These are phyloP conservation scores for Atta cephalotes DNA, from an alignment of 1,140 invertebrate genomes.

Conservation along the genomic window DNA sequence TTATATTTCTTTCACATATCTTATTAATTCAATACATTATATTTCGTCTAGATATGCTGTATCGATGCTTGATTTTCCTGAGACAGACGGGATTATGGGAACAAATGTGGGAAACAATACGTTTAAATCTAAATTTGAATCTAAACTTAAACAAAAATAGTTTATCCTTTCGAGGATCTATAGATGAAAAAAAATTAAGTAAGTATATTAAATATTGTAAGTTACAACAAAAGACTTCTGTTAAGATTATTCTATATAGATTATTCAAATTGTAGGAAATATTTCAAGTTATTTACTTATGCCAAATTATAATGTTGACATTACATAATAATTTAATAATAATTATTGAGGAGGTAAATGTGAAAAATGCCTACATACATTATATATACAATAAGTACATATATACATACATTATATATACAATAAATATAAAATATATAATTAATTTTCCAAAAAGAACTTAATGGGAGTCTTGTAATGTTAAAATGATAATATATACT, in stretches of 20 bases:
- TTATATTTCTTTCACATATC: background rate
- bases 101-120: slow-evolving; percentile 88
- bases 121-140: slow-evolving; percentile 88
- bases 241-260: background rate
- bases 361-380: background rate
- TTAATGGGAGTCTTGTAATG: slow-evolving; percentile 15
- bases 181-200: slow-evolving; percentile 87
- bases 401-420: background rate
- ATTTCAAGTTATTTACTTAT: slow-evolving; percentile 11
- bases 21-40: slow-evolving; percentile 14
- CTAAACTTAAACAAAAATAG: slow-evolving; percentile 84
- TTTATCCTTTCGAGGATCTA: slow-evolving; percentile 80
- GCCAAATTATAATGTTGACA: background rate
- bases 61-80: slow-evolving; percentile 89
- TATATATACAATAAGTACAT: background rate
- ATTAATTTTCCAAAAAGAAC: background rate
- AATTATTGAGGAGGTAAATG: slow-evolving; percentile 11
- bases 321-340: background rate
- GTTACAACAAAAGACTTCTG: background rate
- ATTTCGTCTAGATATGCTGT: slow-evolving; percentile 85
- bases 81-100: slow-evolving; percentile 89
- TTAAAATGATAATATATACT: slow-evolving; percentile 4
- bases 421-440: slow-evolving; percentile 10
- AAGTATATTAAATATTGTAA: slow-evolving; percentile 56
- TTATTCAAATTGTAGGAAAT: slow-evolving; percentile 21